Base-by-base conservation (phyloP, 2,888 invertebrate species). In the Drosophila paranaensis region DNA sequence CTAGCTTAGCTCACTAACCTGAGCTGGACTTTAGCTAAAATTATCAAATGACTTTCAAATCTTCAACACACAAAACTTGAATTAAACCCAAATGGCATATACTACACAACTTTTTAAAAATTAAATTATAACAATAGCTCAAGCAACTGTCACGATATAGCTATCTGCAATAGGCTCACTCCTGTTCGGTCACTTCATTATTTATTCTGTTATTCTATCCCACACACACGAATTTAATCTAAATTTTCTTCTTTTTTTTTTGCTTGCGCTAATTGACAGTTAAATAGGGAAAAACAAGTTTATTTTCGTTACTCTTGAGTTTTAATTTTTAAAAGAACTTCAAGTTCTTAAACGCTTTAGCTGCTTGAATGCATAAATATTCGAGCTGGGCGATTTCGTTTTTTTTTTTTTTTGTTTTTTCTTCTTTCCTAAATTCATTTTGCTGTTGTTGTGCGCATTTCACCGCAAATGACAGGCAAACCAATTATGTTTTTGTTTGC, bases 401-500 rank as follows among this genome's bases (percentile, higher is more conserved):
- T 48, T 33, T 20, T 20, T 20, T 2, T 20, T 20, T 20, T 2
- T 20, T 20, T 20, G 2, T 20, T 20, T 20, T 20, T 20, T 20
- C 20, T 20, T 20, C 20, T 20, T 20, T 20, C 20, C 33, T 33
- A 40, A 50, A 48, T 50, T 50, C 30, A 33, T 16, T 50, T 33
- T 54, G 43, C 50, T 64, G 51, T 43, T 70, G 46, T 60, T 81
- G 66, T 58, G 75, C 43, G 76, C 51, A 75, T 87, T 79, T 83
- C 71, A 76, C 64, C 73, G 71, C 63, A 84, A 83, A 87, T 83
- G 88, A 73, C 88, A 79, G 74, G 82, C 88, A 87, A 83, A 87
- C 82, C 85, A 83, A 83, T 86, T 84, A 84, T 84, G 81, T 78
- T 86, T 84, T 69, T 86, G 89, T 84, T 83, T 74, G 79, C 51